Conservation (phyloP, 2,888 invertebrate genomes). For the Anorthoa munda region DNA sequence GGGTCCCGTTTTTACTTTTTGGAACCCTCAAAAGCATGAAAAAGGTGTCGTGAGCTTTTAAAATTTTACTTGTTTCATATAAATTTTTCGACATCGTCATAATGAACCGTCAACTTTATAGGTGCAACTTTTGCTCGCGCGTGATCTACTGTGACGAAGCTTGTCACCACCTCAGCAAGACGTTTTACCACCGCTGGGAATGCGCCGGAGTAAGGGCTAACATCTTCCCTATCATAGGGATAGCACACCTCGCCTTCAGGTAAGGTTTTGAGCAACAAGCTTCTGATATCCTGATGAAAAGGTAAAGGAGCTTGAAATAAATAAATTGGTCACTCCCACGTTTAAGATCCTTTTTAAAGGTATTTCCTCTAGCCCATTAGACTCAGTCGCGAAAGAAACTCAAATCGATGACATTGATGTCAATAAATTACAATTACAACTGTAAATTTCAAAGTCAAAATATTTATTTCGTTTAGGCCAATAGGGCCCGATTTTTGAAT, state of each 20-base stretch:
- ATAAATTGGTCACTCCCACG: background rate
- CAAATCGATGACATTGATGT: background rate
- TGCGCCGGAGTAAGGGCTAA: constrained; percentile 92
- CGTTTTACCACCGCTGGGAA: constrained; percentile 92
- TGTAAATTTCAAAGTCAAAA: no score
- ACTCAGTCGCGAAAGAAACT: background rate
- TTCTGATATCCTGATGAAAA: background rate
- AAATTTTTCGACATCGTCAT: constrained; percentile 52
- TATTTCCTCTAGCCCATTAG: background rate
- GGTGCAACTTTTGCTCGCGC: constrained; percentile 93
- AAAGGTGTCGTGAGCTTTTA: no score
- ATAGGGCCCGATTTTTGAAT: background rate
- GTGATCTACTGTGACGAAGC: constrained; percentile 93
- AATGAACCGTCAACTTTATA: constrained; percentile 72
- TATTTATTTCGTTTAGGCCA: no score
- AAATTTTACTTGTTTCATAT: no score
- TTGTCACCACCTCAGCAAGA: constrained; percentile 85
- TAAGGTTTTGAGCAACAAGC: constrained; percentile 49
- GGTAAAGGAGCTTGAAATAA: background rate
- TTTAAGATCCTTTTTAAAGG: background rate
- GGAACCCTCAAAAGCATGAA: no score
- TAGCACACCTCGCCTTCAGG: constrained; percentile 95
- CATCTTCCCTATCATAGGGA: constrained; percentile 93
- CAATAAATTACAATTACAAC: background rate
- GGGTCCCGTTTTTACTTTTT: no score